phyloP scores from a whole-genome alignment of 2,113 vertebrate genomes.

The Triplophysa siluroides region DNA sequence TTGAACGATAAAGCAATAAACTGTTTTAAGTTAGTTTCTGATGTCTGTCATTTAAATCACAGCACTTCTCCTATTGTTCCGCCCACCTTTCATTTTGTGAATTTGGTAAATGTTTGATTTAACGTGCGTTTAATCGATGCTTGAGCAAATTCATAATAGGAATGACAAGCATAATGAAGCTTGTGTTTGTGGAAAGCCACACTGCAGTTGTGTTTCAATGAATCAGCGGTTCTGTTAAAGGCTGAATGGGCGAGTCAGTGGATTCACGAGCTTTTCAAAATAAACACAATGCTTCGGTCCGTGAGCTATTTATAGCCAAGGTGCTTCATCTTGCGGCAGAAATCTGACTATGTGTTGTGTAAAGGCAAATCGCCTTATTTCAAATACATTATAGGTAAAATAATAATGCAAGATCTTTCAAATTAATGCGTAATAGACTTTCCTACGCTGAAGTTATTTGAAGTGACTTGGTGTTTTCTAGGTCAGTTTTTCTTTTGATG shows the following conservation, averaged over 20 bases:
- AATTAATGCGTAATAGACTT: too few species aligned
- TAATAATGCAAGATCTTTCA: too few species aligned
- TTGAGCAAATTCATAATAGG: too few species aligned
- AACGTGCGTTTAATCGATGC: background rate
- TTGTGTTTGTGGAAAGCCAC: background rate
- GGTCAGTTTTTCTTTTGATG: background rate
- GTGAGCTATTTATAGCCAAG: conserved; percentile 50
- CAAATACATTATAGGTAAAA: background rate
- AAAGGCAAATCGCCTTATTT: background rate
- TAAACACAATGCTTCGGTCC: conserved; percentile 62
- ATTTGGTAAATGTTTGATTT: background rate
- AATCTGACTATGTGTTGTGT: conserved; percentile 13
- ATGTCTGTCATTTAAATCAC: background rate
- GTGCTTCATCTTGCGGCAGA: conserved; percentile 52
- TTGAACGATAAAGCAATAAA: background rate
- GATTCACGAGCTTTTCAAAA: conserved; percentile 29
- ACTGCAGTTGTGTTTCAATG: conserved; percentile 73
- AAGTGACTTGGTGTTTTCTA: background rate
- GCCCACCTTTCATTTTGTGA: background rate
- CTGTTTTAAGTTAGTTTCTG: background rate
- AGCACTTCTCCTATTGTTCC: background rate
- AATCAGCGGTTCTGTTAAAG: conserved; percentile 73
- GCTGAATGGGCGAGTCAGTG: conserved; percentile 38
- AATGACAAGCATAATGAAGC: background rate
- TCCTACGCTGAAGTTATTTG: background rate